These are phyloP conservation scores for Tetragnatha montana DNA, from an alignment of 2,888 invertebrate genomes.

Conservation along the genomic window DNA sequence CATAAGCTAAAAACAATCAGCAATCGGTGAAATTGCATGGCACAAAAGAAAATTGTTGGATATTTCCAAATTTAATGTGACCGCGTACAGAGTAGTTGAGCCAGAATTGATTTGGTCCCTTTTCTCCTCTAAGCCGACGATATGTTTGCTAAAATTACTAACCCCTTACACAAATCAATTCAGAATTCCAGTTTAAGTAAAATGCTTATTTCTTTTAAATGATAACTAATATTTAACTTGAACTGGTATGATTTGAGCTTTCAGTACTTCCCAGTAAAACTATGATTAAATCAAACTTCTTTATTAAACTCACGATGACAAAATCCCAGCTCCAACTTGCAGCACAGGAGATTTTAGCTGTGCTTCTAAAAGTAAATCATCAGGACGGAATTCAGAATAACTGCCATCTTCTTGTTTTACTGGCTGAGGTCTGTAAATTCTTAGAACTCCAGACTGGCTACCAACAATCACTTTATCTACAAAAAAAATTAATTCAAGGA, in stretches of 20 bases:
- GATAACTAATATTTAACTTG: background rate
- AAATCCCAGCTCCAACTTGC: conserved; percentile 88
- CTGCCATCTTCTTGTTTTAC: conserved; percentile 70
- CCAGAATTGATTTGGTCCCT: too few relatives aligned
- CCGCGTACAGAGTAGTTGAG: too few relatives aligned
- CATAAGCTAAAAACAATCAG: too few relatives aligned
- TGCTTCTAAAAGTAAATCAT: conserved; percentile 84
- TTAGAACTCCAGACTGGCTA: conserved; percentile 86
- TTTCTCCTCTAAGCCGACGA: too few relatives aligned
- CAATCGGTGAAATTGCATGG: too few relatives aligned
- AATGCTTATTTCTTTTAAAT: background rate
- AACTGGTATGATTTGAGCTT: background rate
- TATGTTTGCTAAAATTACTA: too few relatives aligned
- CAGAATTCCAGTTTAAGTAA: background rate
- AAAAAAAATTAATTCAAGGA: conserved; percentile 52
- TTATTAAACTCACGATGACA: conserved; percentile 84
- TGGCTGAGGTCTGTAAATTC: conserved; percentile 83
- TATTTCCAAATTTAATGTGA: too few relatives aligned
- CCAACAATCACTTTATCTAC: conserved; percentile 84
- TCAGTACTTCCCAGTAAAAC: background rate
- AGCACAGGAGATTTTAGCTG: conserved; percentile 85
- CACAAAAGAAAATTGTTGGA: too few relatives aligned
- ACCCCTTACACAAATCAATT: background rate
- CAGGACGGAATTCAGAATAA: conserved; percentile 74
- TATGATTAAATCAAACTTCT: conserved; percentile 72